phyloP scores from a whole-genome alignment of 2,888 invertebrate species.

The Aspidiotus rigidus region DNA sequence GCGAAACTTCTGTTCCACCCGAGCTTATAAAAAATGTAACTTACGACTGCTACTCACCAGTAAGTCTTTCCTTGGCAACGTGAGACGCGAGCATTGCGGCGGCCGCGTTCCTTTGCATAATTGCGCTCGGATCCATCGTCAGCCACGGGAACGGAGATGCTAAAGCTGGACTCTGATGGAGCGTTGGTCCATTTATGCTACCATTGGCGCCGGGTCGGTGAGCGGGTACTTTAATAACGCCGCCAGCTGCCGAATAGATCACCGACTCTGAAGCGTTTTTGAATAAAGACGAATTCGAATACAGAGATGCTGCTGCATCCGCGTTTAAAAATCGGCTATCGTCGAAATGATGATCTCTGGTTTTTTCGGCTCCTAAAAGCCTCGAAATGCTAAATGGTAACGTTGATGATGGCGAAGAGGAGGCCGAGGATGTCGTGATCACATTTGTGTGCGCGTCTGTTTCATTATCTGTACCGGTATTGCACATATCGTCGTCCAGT shows the following conservation, averaged over 20 bases:
- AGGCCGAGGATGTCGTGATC: conserved; percentile 28
- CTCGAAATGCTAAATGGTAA: conserved; percentile 74
- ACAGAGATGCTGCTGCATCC: conserved; percentile 19
- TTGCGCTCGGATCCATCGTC: conserved; percentile 51
- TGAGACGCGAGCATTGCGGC: conserved; percentile 63
- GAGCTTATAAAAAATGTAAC: too few species aligned
- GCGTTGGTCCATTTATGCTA: conserved; percentile 40
- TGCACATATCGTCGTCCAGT: conserved; percentile 52
- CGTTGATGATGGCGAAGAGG: conserved; percentile 40
- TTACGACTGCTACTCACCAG: conserved; percentile 52
- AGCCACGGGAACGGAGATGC: conserved; percentile 46
- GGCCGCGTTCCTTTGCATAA: conserved; percentile 40
- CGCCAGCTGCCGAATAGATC: conserved; percentile 46
- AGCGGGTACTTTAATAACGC: conserved; percentile 72
- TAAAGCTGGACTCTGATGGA: conserved; percentile 50
- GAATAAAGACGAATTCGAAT: conserved; percentile 25
- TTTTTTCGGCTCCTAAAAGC: conserved; percentile 54
- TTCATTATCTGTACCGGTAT: conserved; percentile 53
- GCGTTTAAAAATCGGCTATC: conserved; percentile 38
- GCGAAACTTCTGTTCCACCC: too few species aligned
- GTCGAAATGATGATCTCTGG: conserved; percentile 48
- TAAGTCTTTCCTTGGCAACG: conserved; percentile 71
- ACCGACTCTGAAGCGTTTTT: conserved; percentile 21
- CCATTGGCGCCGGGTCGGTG: conserved; percentile 54
- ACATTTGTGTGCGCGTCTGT: conserved; percentile 41